phyloP scores from a whole-genome alignment of 2,888 invertebrate genomes.

The Chalcosyrphus nemorum region DNA sequence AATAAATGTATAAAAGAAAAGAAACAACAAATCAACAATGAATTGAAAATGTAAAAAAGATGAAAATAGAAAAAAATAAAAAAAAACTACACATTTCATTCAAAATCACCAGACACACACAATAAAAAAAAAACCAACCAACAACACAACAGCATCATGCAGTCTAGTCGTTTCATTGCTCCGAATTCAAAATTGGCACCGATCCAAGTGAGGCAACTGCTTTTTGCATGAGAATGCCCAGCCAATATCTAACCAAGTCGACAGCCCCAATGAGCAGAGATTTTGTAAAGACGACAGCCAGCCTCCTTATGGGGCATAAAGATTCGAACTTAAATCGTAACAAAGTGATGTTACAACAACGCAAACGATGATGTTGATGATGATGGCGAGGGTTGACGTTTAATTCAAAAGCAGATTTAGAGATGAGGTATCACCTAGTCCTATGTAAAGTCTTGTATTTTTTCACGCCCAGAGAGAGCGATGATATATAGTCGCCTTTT shows the following conservation, averaged over 20 bases:
- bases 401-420: not conserved
- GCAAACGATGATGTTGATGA: not conserved
- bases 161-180: conserved; percentile 72
- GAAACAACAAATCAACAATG: conserved; percentile 40
- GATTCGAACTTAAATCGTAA: not conserved
- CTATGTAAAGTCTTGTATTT: no score
- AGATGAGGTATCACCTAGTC: conserved; percentile 23
- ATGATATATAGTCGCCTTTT: conserved; percentile 39
- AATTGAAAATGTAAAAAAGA: conserved; percentile 21
- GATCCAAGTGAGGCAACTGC: conserved; percentile 65
- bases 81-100: conserved; percentile 57
- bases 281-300: not conserved
- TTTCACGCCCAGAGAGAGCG: no score
- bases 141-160: conserved; percentile 58
- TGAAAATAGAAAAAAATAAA: conserved; percentile 31
- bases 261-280: not conserved
- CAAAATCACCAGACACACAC: conserved; percentile 68
- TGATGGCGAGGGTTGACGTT: not conserved
- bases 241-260: conserved; percentile 44
- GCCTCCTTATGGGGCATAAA: conserved; percentile 17
- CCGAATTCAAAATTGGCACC: conserved; percentile 65
- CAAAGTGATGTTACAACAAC: not conserved
- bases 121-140: conserved; percentile 46
- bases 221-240: conserved; percentile 34
- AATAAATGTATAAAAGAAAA: not conserved